phyloP scores from a whole-genome alignment of 2,113 vertebrate genomes.

The Anoplopoma fimbria region DNA sequence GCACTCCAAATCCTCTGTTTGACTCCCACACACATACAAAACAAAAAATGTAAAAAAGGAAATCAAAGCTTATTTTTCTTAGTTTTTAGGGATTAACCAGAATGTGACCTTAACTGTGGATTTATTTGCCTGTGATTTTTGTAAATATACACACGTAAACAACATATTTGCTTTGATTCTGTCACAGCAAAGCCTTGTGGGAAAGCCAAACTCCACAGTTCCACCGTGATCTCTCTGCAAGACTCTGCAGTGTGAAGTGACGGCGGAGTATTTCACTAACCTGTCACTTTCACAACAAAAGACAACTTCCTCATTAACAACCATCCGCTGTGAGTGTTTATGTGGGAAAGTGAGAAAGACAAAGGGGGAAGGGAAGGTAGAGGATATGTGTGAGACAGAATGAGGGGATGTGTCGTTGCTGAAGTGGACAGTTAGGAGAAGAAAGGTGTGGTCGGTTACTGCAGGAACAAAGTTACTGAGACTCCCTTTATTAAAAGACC shows the following conservation, averaged over 20 bases:
- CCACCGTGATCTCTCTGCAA: constrained; percentile 9
- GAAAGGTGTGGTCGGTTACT: constrained; percentile 2
- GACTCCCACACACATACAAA: neutral
- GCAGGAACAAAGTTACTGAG: constrained; percentile 57
- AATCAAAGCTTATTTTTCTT: neutral
- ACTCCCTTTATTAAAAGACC: constrained; percentile 59
- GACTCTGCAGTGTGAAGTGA: constrained; percentile 28
- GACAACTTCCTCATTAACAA: constrained; percentile 57
- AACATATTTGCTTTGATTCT: constrained; percentile 17
- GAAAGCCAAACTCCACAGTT: constrained; percentile 34
- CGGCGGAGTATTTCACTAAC: constrained; percentile 50
- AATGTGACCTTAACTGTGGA: constrained; percentile 2
- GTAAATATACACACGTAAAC: constrained; percentile 27
- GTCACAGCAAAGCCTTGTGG: constrained; percentile 33
- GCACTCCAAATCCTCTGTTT: neutral
- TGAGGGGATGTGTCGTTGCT: constrained; percentile 1
- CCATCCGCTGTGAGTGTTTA: constrained; percentile 26
- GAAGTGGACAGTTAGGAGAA: constrained; percentile 28
- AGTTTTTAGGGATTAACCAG: constrained; percentile 21
- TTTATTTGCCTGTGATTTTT: constrained; percentile 12
- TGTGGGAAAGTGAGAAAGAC: constrained; percentile 22
- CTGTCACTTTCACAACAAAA: constrained; percentile 63
- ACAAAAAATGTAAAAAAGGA: neutral
- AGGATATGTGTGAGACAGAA: constrained; percentile 33
- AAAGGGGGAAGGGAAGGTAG: neutral